phyloP scores from a whole-genome alignment of 2,888 invertebrate genomes.

The Cephus pygmeus region DNA sequence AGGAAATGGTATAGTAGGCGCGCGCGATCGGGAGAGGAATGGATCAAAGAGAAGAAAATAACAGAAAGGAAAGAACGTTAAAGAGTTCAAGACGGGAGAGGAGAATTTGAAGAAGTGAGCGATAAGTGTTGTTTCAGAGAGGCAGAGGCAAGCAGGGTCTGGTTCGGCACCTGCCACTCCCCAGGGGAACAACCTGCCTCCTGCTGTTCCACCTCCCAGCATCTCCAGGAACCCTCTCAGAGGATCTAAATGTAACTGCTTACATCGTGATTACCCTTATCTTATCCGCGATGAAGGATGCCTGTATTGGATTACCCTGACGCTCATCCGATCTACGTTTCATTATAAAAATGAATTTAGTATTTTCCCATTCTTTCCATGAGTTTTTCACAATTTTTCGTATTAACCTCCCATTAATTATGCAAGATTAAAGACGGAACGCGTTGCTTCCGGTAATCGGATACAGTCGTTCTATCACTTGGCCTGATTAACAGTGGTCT shows the following conservation, averaged over 20 bases:
- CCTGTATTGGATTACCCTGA: not conserved
- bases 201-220: slow-evolving; percentile 68
- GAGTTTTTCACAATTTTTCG: no score
- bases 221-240: slow-evolving; percentile 82
- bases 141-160: slow-evolving; percentile 73
- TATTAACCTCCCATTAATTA: not conserved
- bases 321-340: not conserved
- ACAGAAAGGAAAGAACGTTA: not conserved
- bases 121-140: slow-evolving; percentile 70
- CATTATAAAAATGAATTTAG: not conserved
- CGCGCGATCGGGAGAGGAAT: not conserved
- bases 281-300: slow-evolving; percentile 23
- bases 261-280: slow-evolving; percentile 54
- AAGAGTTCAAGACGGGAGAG: not conserved
- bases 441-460: not conserved
- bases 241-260: slow-evolving; percentile 83
- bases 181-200: slow-evolving; percentile 70
- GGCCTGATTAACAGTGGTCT: not conserved
- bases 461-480: not conserved
- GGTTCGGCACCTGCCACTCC: slow-evolving; percentile 81
- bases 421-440: not conserved
- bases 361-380: not conserved
- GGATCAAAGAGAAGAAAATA: not conserved
- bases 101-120: slow-evolving; percentile 34
- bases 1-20: not conserved